Percentiles rank a stretch among this genome's conserved stretches.
Evolutionary conservation across 2,113 vertebrate genomes (phyloP).

Genomic region (Cygnus buccinator): DNA sequence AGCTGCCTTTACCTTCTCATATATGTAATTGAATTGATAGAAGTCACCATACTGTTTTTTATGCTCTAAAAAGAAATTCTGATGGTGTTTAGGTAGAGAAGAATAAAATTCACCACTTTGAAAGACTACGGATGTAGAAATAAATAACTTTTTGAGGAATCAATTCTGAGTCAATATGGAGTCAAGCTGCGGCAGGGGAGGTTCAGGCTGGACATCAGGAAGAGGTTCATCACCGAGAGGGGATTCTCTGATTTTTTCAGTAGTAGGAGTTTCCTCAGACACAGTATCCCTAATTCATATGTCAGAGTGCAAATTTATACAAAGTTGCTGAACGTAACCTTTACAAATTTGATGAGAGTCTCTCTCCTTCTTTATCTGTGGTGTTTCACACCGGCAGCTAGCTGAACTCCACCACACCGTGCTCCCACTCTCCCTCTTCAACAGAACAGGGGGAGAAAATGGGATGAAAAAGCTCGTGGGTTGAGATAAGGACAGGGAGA

Average conservation of each 20-base stretch:
- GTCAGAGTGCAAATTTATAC: background rate
- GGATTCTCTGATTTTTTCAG: background rate
- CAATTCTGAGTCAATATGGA: background rate
- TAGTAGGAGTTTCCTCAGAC: background rate
- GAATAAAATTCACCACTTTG: background rate
- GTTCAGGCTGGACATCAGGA: no score
- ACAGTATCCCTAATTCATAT: background rate
- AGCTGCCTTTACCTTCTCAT: background rate
- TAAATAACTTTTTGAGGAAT: background rate
- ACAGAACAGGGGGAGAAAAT: background rate
- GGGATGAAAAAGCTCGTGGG: background rate
- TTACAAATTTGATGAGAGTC: background rate
- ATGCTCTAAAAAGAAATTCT: background rate
- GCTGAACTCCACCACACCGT: background rate
- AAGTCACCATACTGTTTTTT: rapidly evolving
- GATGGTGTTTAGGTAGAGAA: background rate
- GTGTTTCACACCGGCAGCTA: background rate
- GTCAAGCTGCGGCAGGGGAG: no score
- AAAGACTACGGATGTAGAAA: background rate
- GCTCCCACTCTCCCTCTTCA: background rate
- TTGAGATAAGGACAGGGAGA: background rate
- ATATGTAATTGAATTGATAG: background rate
- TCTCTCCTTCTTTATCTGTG: background rate
- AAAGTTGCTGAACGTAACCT: background rate
- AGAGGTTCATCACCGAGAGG: no score